Percentiles rank a stretch among this genome's conserved stretches.
Evolutionary conservation across 2,797 vertebrate species (phyloP).

Genomic region (Coregonus sp.): DNA sequence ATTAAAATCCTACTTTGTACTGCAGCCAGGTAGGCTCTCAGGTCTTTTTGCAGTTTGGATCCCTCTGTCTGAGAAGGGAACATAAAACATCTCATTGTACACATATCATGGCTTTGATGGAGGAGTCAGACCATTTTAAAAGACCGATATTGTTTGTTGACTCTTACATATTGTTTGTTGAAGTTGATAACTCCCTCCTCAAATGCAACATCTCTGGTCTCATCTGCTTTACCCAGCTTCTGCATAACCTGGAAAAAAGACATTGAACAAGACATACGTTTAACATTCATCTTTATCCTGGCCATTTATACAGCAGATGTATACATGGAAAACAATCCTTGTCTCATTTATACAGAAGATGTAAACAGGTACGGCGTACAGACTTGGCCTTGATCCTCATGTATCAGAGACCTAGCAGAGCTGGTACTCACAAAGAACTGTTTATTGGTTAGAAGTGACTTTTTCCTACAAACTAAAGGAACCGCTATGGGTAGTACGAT

Average conservation of each 20-base stretch:
- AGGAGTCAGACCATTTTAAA: not conserved
- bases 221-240: conserved; percentile 98
- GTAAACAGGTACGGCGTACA: no score
- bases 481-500: no score
- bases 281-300: not conserved
- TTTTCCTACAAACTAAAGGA: no score
- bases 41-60: conserved; percentile 84
- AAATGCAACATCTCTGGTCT: conserved; percentile 96
- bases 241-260: conserved; percentile 85
- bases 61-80: conserved; percentile 76
- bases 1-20: conserved; percentile 76
- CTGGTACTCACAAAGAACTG: no score
- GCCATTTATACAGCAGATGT: no score
- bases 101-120: no score
- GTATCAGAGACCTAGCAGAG: no score
- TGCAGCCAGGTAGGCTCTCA: conserved; percentile 81
- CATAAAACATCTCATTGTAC: not conserved
- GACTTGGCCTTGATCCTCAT: no score
- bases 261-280: conserved; percentile 10
- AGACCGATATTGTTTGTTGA: not conserved
- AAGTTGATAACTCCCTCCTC: conserved; percentile 98
- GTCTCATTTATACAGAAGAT: no score
- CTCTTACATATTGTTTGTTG: conserved; percentile 92
- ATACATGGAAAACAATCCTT: no score
- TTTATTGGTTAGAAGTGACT: no score